Conservation (phyloP, 2,888 invertebrate species). For the Syrista parreyssii region DNA sequence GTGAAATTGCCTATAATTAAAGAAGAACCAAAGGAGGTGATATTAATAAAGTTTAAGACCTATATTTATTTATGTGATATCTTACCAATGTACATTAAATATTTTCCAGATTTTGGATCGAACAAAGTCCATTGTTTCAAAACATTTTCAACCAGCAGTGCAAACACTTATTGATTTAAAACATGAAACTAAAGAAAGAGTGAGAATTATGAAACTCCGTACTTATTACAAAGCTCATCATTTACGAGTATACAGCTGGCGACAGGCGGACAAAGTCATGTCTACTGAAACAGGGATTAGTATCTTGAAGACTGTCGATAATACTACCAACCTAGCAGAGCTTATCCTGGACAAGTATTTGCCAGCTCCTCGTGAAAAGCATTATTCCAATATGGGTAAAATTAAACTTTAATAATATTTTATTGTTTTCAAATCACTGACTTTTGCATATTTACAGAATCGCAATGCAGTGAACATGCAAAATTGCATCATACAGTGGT, state of each 20-base stretch:
- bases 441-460: slow-evolving; percentile 30
- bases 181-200: slow-evolving; percentile 49
- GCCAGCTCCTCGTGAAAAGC: slow-evolving; percentile 71
- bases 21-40: slow-evolving; percentile 69
- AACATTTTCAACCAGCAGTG: slow-evolving; percentile 50
- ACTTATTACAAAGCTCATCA: slow-evolving; percentile 71
- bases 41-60: neutral
- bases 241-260: slow-evolving; percentile 77
- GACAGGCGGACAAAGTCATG: slow-evolving; percentile 77
- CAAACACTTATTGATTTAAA: slow-evolving; percentile 51
- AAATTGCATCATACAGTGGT: slow-evolving; percentile 57
- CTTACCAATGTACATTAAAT: neutral
- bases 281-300: slow-evolving; percentile 78
- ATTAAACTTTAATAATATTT: slow-evolving; percentile 2
- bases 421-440: slow-evolving; percentile 16
- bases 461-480: slow-evolving; percentile 49
- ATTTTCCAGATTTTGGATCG: slow-evolving; percentile 53
- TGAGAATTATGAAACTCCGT: slow-evolving; percentile 50
- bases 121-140: slow-evolving; percentile 55
- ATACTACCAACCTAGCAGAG: slow-evolving; percentile 77
- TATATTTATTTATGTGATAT: slow-evolving; percentile 4
- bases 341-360: slow-evolving; percentile 80
- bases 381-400: slow-evolving; percentile 66
- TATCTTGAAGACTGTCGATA: slow-evolving; percentile 76
- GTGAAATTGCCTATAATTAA: slow-evolving; percentile 75